Conservation (phyloP, 2,113 vertebrate genomes). For the Pygoscelis adeliae region DNA sequence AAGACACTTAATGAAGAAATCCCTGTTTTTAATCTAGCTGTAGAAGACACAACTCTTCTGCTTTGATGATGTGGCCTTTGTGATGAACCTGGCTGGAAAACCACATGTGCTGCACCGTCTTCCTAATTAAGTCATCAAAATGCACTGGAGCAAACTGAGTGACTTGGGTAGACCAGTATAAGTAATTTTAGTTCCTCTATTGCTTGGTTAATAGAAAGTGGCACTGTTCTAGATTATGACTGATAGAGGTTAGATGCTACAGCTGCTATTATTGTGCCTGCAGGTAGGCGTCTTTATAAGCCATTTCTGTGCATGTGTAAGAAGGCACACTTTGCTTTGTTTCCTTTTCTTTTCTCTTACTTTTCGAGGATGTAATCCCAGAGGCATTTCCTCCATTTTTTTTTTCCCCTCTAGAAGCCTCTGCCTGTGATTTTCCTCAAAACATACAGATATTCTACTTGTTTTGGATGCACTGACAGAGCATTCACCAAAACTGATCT, state of each 20-base stretch:
- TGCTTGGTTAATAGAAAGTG: slow-evolving; percentile 79
- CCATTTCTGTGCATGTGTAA: neutral
- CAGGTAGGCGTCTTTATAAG: slow-evolving; percentile 26
- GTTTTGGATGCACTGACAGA: neutral
- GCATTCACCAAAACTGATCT: neutral
- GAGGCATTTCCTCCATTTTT: neutral
- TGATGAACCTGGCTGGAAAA: slow-evolving; percentile 68
- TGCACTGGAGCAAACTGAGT: slow-evolving; percentile 64
- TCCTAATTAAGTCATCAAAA: slow-evolving; percentile 82
- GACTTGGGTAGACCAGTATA: slow-evolving; percentile 56
- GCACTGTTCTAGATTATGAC: slow-evolving; percentile 80
- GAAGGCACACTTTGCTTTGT: neutral
- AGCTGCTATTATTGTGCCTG: slow-evolving; percentile 60
- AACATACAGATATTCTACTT: neutral
- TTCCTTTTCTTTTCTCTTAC: neutral
- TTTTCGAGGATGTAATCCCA: neutral
- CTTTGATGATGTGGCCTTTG: slow-evolving; percentile 68
- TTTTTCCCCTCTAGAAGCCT: neutral
- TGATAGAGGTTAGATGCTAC: slow-evolving; percentile 71
- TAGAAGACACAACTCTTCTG: slow-evolving; percentile 43
- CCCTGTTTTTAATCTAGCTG: slow-evolving; percentile 63
- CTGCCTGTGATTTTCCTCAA: neutral
- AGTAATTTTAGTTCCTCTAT: slow-evolving; percentile 77
- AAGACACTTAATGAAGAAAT: slow-evolving; percentile 66
- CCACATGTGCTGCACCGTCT: slow-evolving; percentile 57